Evolutionary conservation across 1,140 invertebrate species (phyloP).

Genomic region (Tetraneura akinire): DNA sequence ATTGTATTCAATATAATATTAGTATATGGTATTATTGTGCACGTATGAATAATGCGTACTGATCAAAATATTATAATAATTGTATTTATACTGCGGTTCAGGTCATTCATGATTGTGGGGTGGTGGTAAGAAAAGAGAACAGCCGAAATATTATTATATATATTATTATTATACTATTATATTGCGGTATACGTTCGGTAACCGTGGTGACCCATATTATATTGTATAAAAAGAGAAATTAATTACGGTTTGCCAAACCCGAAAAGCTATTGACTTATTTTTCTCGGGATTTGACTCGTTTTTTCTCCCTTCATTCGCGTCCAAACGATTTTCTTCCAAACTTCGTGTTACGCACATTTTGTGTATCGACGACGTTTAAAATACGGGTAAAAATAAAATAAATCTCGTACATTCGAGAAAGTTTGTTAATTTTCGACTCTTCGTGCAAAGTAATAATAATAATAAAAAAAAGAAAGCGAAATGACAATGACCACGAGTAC

Average conservation of each 20-base stretch:
- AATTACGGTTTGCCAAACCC: not conserved
- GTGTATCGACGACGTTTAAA: not conserved
- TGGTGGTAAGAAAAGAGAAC: constrained; percentile 20
- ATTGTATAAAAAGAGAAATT: not conserved
- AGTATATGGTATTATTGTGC: no score
- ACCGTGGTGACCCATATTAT: not conserved
- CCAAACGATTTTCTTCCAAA: not conserved
- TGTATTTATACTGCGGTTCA: not conserved
- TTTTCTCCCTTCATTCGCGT: not conserved
- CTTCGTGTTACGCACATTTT: not conserved
- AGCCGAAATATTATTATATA: not conserved
- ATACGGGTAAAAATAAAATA: no score
- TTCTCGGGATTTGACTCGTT: not conserved
- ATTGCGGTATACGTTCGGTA: no score
- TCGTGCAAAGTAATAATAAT: no score
- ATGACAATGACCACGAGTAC: no score
- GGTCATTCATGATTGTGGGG: not conserved
- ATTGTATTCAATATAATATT: no score
- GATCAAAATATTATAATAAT: not conserved
- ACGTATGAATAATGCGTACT: not conserved
- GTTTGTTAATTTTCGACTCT: not conserved
- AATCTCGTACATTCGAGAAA: not conserved
- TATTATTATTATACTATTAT: not conserved
- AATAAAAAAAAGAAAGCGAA: no score
- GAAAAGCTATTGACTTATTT: not conserved